Evolutionary conservation across 2,797 vertebrate species (phyloP).

Genomic region (Somateria mollissima): DNA sequence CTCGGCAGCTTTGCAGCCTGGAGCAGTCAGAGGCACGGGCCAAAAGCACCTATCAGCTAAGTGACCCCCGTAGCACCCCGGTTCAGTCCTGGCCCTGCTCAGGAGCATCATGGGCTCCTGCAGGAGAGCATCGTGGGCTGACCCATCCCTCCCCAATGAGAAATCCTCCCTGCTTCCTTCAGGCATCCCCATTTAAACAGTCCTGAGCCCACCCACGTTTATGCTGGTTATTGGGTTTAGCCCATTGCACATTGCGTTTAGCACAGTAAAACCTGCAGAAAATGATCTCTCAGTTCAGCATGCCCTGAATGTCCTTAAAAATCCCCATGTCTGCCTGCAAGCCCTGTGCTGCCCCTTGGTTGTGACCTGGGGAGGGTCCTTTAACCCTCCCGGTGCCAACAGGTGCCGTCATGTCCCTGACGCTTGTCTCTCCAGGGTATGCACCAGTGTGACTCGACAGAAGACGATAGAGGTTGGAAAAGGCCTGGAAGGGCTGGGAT

Average conservation of each 20-base stretch:
- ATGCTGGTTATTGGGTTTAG: neutral
- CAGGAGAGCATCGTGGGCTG: neutral
- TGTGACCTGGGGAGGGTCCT: neutral
- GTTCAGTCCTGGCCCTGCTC: neutral
- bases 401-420: neutral
- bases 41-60: neutral
- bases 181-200: neutral
- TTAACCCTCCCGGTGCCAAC: neutral
- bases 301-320: neutral
- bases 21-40: neutral
- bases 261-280: neutral
- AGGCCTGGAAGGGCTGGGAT: conserved; percentile 50
- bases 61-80: rapidly evolving
- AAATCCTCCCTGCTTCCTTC: neutral
- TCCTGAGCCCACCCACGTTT: neutral
- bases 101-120: no score
- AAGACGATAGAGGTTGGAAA: conserved; percentile 52
- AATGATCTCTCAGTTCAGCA: neutral
- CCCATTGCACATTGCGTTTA: neutral
- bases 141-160: neutral
- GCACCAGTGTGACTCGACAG: neutral
- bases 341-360: neutral
- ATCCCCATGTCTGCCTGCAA: neutral
- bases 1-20: rapidly evolving
- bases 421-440: neutral